Percentiles rank a stretch among this genome's conserved stretches.
Conservation (phyloP, 1,140 invertebrate species). For the Psix sp. region DNA sequence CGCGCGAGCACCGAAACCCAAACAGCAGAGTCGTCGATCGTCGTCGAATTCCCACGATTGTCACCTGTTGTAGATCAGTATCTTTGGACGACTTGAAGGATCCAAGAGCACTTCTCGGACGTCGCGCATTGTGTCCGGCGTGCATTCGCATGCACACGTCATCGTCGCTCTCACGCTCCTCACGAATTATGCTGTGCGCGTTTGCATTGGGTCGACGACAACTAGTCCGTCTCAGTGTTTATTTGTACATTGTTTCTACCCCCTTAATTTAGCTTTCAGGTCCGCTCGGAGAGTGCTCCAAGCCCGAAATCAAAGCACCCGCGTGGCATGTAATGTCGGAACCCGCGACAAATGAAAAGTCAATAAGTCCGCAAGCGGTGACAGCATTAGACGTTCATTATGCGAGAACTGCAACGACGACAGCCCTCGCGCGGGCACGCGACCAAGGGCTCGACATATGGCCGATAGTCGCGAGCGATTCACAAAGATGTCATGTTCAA, state of each 20-base stretch:
- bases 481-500: slow-evolving; percentile 42
- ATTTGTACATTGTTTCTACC: slow-evolving; percentile 48
- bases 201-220: slow-evolving; percentile 10
- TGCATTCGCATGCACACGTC: slow-evolving; percentile 14
- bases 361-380: slow-evolving; percentile 69
- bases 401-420: slow-evolving; percentile 64
- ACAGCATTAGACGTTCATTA: slow-evolving; percentile 74
- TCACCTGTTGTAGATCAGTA: slow-evolving; percentile 51
- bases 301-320: slow-evolving; percentile 61
- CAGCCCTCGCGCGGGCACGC: slow-evolving; percentile 69
- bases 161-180: slow-evolving; percentile 50
- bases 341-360: slow-evolving; percentile 70
- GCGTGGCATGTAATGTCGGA: slow-evolving; percentile 56
- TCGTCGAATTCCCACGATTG: slow-evolving; percentile 51
- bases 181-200: slow-evolving; percentile 8
- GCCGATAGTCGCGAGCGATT: slow-evolving; percentile 51
- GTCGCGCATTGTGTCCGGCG: slow-evolving; percentile 27
- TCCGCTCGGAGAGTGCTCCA: slow-evolving; percentile 17
- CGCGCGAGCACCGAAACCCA: slow-evolving; percentile 23
- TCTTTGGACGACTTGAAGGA: slow-evolving; percentile 33
- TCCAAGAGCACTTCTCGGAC: slow-evolving; percentile 34
- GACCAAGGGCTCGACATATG: slow-evolving; percentile 70
- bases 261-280: slow-evolving; percentile 20
- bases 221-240: slow-evolving; percentile 47
- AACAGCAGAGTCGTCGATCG: slow-evolving; percentile 41